These are phyloP conservation scores for Erebia epiphron DNA, from an alignment of 2,888 invertebrate genomes.

Conservation along the genomic window DNA sequence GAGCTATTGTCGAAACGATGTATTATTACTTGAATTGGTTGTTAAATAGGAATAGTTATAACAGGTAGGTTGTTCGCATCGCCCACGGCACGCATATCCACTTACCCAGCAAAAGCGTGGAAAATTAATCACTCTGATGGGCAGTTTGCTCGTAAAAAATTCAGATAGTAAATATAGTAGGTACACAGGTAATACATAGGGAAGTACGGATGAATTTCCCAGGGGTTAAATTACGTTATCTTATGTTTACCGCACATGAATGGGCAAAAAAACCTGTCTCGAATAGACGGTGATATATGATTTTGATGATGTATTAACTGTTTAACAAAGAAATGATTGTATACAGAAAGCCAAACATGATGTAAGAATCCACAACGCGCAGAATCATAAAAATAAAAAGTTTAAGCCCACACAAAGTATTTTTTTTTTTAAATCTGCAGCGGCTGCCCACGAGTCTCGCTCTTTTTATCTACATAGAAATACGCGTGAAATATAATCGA, in stretches of 20 bases:
- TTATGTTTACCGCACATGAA: constrained; percentile 16
- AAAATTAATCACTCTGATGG: constrained; percentile 20
- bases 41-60: background rate
- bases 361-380: too few species aligned
- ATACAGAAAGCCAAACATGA: background rate
- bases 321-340: background rate
- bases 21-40: background rate
- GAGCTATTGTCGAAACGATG: background rate
- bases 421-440: too few species aligned
- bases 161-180: constrained; percentile 26
- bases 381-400: too few species aligned
- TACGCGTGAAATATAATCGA: too few species aligned
- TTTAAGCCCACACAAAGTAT: too few species aligned
- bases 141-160: constrained; percentile 19
- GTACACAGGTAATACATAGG: constrained; percentile 18
- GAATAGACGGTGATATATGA: constrained; percentile 5
- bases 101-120: constrained; percentile 1
- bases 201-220: constrained; percentile 24
- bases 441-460: too few species aligned
- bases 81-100: background rate
- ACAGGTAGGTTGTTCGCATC: background rate
- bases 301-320: background rate
- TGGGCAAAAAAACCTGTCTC: background rate
- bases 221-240: constrained; percentile 25
- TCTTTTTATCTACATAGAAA: too few species aligned